phyloP scores from a whole-genome alignment of 2,797 vertebrate genomes.

The Poeciliopsis gracilis region DNA sequence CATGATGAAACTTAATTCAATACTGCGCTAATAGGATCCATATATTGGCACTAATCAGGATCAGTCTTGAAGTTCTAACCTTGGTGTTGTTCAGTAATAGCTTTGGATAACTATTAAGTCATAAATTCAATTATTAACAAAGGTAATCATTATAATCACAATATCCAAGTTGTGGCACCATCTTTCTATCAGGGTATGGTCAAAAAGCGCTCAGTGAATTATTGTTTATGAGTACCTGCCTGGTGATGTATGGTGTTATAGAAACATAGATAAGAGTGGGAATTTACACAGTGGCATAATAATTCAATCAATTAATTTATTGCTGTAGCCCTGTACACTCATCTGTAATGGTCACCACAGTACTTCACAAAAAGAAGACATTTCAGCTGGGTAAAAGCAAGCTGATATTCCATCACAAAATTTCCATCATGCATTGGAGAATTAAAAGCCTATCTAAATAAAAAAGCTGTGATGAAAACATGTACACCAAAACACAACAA shows the following conservation, averaged over 20 bases:
- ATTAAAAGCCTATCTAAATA: too few relatives aligned
- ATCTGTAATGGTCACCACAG: too few relatives aligned
- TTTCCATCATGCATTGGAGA: too few relatives aligned
- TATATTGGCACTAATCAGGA: neutral
- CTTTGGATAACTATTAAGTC: neutral
- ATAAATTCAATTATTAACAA: neutral
- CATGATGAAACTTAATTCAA: neutral
- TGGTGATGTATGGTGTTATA: neutral
- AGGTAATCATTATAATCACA: neutral
- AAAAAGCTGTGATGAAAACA: too few relatives aligned
- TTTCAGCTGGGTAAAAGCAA: too few relatives aligned
- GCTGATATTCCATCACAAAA: too few relatives aligned
- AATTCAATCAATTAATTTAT: too few relatives aligned
- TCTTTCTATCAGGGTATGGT: neutral
- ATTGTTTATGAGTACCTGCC: neutral
- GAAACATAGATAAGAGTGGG: neutral
- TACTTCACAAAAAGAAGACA: too few relatives aligned
- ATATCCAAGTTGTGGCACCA: neutral
- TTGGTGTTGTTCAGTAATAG: neutral
- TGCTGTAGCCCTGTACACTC: too few relatives aligned
- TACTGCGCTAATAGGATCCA: neutral
- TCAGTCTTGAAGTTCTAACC: neutral
- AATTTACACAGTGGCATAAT: neutral
- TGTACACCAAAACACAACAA: neutral
- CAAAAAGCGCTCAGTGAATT: neutral